Conservation (phyloP, 2,113 vertebrate genomes). For the Symphodus melops region DNA sequence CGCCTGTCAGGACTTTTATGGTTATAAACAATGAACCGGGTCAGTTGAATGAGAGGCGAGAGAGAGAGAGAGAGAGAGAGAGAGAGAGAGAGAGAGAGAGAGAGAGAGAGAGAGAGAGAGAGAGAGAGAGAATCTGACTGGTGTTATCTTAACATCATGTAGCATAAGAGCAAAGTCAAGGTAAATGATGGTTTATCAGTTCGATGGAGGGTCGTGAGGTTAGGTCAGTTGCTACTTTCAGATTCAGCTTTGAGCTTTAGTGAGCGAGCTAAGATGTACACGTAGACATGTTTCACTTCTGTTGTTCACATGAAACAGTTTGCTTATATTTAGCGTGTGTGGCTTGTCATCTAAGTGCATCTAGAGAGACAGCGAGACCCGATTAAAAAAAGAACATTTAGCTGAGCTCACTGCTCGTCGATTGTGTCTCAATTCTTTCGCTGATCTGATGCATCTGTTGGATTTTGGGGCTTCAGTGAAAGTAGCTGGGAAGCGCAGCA, state of each 20-base stretch:
- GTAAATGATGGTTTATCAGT: not conserved
- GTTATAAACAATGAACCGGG: constrained; percentile 72
- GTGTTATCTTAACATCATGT: constrained; percentile 7
- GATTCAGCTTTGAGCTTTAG: not conserved
- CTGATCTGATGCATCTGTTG: no score
- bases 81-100: no score
- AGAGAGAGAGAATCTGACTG: constrained; percentile 11
- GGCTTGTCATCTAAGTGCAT: not conserved
- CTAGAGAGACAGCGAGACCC: no score
- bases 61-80: no score
- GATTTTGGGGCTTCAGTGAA: no score
- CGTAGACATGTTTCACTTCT: not conserved
- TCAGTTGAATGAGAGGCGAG: constrained; percentile 16
- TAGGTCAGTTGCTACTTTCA: not conserved
- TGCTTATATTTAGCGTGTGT: not conserved
- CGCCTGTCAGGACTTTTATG: constrained; percentile 77
- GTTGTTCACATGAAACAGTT: not conserved
- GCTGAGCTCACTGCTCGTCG: no score
- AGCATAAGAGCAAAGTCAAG: not conserved
- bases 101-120: no score
- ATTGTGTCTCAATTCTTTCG: no score
- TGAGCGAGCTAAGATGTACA: no score
- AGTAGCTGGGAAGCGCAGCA: no score
- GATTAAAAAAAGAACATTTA: no score
- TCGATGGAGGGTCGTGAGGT: not conserved